phyloP scores from a whole-genome alignment of 2,888 invertebrate genomes.

The Drosophila meridionalis region DNA sequence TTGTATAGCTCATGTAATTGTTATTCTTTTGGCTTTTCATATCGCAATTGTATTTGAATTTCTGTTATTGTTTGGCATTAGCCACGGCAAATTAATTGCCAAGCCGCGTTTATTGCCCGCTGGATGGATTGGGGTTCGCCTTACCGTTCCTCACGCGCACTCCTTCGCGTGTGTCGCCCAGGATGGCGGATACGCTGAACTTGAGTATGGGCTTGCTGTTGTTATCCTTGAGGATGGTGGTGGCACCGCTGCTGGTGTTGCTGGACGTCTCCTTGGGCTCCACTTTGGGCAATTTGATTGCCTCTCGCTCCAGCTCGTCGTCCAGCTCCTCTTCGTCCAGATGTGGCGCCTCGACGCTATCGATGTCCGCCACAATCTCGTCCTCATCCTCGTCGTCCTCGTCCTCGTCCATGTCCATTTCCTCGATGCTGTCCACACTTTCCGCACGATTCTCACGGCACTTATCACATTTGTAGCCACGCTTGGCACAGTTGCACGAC shows the following conservation, averaged over 20 bases:
- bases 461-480: slow-evolving; percentile 78
- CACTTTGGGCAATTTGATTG: slow-evolving; percentile 78
- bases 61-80: slow-evolving; percentile 73
- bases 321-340: slow-evolving; percentile 74
- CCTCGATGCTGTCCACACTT: slow-evolving; percentile 80
- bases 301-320: slow-evolving; percentile 63
- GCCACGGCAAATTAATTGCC: slow-evolving; percentile 75
- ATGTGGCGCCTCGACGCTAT: slow-evolving; percentile 62
- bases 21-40: slow-evolving; percentile 76
- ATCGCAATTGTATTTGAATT: slow-evolving; percentile 63
- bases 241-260: slow-evolving; percentile 42
- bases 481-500: slow-evolving; percentile 65
- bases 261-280: slow-evolving; percentile 65
- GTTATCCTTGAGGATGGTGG: slow-evolving; percentile 84
- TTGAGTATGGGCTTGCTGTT: slow-evolving; percentile 91
- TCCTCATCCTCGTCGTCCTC: slow-evolving; percentile 70
- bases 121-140: slow-evolving; percentile 10
- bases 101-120: slow-evolving; percentile 61
- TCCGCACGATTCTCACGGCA: slow-evolving; percentile 68
- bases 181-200: slow-evolving; percentile 96
- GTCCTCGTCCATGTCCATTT: slow-evolving; percentile 76
- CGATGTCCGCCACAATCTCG: slow-evolving; percentile 74
- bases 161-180: slow-evolving; percentile 87
- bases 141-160: slow-evolving; percentile 85
- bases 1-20: slow-evolving; percentile 41